Conservation (phyloP, 2,113 vertebrate genomes). For the Narcine bancroftii region DNA sequence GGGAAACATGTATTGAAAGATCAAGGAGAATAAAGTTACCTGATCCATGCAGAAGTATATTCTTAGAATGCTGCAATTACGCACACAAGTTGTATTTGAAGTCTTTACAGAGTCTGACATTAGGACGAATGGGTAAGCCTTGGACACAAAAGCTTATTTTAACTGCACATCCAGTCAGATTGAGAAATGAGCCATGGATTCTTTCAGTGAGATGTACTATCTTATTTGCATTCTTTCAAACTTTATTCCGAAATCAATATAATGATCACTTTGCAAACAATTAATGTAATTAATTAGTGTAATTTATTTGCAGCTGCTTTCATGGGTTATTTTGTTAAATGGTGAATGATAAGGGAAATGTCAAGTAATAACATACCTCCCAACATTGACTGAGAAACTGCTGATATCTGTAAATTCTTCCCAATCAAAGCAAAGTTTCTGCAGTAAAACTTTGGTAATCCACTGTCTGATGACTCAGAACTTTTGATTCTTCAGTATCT, state of each 20-base stretch:
- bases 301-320: background rate
- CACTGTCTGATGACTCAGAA: no score
- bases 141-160: background rate
- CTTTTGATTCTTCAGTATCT: no score
- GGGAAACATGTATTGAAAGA: slow-evolving; percentile 52
- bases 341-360: background rate
- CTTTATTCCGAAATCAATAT: background rate
- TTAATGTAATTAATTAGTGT: background rate
- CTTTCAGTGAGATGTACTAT: background rate
- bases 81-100: slow-evolving; percentile 40
- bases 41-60: slow-evolving; percentile 44
- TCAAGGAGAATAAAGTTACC: accelerated
- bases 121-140: slow-evolving; percentile 67
- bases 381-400: background rate
- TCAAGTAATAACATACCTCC: background rate
- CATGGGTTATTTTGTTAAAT: background rate
- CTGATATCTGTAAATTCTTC: background rate
- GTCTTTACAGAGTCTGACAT: background rate
- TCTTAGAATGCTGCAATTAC: slow-evolving; percentile 59
- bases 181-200: background rate
- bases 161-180: background rate
- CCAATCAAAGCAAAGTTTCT: background rate
- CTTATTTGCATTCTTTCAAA: background rate
- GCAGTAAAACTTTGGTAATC: no score
- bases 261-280: background rate